Percentiles rank a stretch among this genome's conserved stretches.
Conservation (phyloP, 1,140 invertebrate species). For the Cydia pomonella region DNA sequence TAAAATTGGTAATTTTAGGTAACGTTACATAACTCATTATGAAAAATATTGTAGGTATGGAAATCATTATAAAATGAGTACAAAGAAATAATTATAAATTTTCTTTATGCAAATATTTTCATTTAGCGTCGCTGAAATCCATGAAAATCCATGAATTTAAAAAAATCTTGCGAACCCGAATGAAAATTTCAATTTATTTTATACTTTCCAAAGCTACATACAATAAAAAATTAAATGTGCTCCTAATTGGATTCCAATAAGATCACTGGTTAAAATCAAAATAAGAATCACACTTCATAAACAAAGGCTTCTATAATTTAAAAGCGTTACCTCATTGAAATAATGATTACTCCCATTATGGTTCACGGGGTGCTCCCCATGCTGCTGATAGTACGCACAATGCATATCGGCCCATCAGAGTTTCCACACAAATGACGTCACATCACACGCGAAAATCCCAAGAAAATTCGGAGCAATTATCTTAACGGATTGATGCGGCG, state of each 20-base stretch:
- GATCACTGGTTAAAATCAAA: neutral
- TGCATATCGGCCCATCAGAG: slow-evolving; percentile 69
- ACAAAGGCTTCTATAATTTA: slow-evolving; percentile 1
- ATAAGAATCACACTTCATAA: neutral
- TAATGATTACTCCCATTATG: slow-evolving; percentile 73
- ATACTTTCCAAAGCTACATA: too few species aligned
- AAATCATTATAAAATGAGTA: too few species aligned
- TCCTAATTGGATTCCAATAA: neutral
- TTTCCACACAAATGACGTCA: slow-evolving; percentile 41
- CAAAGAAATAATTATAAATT: too few species aligned
- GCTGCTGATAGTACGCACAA: slow-evolving; percentile 75
- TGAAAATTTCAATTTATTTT: neutral
- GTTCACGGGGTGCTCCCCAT: slow-evolving; percentile 67
- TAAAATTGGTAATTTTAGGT: too few species aligned
- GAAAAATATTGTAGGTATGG: too few species aligned
- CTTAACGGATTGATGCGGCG: slow-evolving; percentile 75
- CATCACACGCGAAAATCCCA: slow-evolving; percentile 54
- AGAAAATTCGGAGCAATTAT: slow-evolving; percentile 70
- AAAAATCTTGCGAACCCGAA: neutral
- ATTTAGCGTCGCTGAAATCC: too few species aligned
- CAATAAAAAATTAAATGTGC: too few species aligned
- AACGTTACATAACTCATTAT: too few species aligned
- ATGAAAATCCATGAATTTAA: too few species aligned
- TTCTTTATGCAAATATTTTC: too few species aligned
- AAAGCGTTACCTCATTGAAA: slow-evolving; percentile 71